Evolutionary conservation across 1,140 invertebrate genomes (phyloP), one percentile per base, ranked within the genome.

Genomic region (Pachypsylla venusta): DNA sequence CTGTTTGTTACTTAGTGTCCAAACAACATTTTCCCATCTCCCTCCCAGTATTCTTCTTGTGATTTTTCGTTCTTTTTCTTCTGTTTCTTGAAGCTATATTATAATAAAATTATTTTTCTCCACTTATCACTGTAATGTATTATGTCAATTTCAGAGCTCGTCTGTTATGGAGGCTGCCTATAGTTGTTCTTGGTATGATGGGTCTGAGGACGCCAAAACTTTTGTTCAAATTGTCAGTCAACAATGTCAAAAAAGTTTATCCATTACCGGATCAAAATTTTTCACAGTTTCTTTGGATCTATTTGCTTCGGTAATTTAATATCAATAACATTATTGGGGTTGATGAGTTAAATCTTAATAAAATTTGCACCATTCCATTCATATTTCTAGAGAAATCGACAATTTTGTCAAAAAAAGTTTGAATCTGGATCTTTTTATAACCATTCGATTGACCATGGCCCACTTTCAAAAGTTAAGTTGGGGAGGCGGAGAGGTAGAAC

Each of bases 161-260:
- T 89, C 86, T 1, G 86, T 89, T 2, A 88, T 89, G 85, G 85
- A 89, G 73, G 87, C 86, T 1, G 87, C 87, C 0, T 89, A 89
- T 70, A 87, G 84, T 19, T 88, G 85, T 64, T 85, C 87, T 60
- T 89, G 86, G 86, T 89, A 89, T 66, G 85, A 89, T 64, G 86
- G 87, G 1, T 88, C 85, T 0, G 87, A 89, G 67, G 87, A 89
- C 66, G 86, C 87, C 0, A 89, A 89, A 67, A 88, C 86, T 19
- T 89, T 89, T 69, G 85, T 89, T 1, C 86, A 89, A 71, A 89
- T 89, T 64, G 85, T 89, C n/a, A 89, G 87, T 69, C 87, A 89
- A 65, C 86, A 89, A 67, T 89, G 87, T 71, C 87, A 89, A 70
- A 89, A 88, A 68, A 83, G 86, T 0, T 81, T 89, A 79, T 84